These are phyloP conservation scores for Lepidocolaptes lacrymiger DNA, from an alignment of 2,797 vertebrate genomes.

Conservation along the genomic window DNA sequence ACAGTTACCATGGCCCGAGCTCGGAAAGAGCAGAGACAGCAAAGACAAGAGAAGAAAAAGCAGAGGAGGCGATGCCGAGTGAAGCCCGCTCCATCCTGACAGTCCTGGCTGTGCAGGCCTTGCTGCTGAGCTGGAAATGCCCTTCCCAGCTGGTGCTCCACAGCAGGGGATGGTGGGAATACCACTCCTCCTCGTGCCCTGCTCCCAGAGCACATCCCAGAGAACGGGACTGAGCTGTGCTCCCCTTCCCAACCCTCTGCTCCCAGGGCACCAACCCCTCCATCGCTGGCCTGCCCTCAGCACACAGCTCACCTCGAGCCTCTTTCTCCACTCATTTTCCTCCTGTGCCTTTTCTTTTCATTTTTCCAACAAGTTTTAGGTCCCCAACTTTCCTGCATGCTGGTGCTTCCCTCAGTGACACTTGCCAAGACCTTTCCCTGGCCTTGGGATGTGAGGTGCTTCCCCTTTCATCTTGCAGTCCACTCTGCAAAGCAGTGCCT, in stretches of 20 bases:
- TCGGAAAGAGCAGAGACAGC: constrained; percentile 67
- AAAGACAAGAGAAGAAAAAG: constrained; percentile 7
- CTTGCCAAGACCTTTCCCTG: background rate
- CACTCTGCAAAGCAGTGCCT: background rate
- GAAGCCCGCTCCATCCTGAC: background rate
- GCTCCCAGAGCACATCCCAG: background rate
- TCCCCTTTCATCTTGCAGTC: background rate
- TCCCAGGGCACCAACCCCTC: background rate
- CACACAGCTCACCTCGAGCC: background rate
- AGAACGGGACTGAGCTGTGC: background rate
- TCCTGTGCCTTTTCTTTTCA: background rate
- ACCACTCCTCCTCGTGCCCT: background rate
- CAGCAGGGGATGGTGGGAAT: background rate
- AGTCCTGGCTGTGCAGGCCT: background rate
- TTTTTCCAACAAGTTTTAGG: background rate
- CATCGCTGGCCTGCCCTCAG: background rate
- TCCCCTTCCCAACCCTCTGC: background rate
- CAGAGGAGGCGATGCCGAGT: background rate
- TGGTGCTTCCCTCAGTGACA: background rate
- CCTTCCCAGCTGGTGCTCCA: background rate
- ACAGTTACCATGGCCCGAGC: constrained; percentile 89
- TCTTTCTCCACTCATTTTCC: fast-evolving
- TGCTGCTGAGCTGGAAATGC: background rate
- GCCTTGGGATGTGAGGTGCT: background rate
- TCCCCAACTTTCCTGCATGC: background rate